phyloP scores from a whole-genome alignment of 2,888 invertebrate genomes.

The Pammene aurita region DNA sequence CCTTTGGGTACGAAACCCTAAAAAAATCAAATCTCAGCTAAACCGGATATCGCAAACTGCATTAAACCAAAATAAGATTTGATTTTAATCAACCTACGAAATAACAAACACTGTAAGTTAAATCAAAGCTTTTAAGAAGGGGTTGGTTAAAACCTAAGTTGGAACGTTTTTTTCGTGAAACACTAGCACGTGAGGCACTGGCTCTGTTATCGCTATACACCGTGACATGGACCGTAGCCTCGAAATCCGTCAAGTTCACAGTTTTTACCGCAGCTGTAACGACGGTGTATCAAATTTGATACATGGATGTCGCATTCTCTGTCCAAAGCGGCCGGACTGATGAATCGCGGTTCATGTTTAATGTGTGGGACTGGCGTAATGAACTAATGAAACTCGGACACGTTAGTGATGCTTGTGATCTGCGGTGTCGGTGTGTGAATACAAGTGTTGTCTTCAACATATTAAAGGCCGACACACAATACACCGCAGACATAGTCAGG shows the following conservation, averaged over 20 bases:
- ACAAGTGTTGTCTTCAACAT: neutral
- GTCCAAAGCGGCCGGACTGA: conserved; percentile 45
- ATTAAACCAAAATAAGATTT: no score
- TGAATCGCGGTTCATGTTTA: conserved; percentile 9
- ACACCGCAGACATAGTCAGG: neutral
- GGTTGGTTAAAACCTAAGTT: no score
- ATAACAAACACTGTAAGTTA: no score
- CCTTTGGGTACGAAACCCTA: no score
- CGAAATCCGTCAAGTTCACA: conserved; percentile 61
- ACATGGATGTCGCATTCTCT: conserved; percentile 62
- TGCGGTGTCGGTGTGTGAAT: conserved; percentile 13
- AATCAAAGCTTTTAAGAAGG: no score
- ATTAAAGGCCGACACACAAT: neutral
- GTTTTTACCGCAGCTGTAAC: conserved; percentile 64
- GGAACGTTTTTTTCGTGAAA: no score
- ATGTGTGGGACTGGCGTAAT: conserved; percentile 12
- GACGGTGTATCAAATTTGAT: conserved; percentile 73
- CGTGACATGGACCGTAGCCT: conserved; percentile 45
- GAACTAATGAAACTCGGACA: conserved; percentile 12
- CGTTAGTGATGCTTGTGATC: conserved; percentile 12
- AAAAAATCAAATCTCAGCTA: no score
- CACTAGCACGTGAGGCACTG: neutral
- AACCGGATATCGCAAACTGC: no score
- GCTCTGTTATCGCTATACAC: conserved; percentile 15
- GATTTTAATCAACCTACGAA: no score